A percentile compares a stretch with the other conserved stretches of the same genome.
phyloP scores from a whole-genome alignment of 37 sponge, comb jelly and placozoan species.

The Spongilla lacustris region DNA sequence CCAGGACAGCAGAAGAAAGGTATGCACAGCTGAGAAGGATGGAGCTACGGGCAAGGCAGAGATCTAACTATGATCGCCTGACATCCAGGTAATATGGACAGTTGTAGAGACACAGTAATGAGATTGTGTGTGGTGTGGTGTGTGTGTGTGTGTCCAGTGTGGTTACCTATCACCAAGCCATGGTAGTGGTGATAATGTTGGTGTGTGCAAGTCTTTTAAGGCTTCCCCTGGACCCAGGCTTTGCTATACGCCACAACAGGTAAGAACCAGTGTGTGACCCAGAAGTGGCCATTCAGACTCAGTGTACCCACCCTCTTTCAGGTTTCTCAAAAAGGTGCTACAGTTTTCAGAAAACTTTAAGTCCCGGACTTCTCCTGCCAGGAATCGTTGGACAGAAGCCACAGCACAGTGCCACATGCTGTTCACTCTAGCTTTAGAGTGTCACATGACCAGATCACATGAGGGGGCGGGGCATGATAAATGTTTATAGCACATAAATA shows the following conservation, averaged over 20 bases:
- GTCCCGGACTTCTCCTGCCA: slow-evolving; percentile 61
- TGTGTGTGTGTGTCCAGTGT: background rate
- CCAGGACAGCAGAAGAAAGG: slow-evolving; percentile 24
- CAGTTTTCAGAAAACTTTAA: slow-evolving; percentile 65
- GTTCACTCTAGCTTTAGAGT: background rate
- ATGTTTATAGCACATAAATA: background rate
- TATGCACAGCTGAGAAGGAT: slow-evolving; percentile 16
- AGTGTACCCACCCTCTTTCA: background rate
- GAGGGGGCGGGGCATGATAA: background rate
- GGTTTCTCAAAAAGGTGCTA: slow-evolving; percentile 65
- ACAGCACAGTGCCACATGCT: slow-evolving; percentile 28
- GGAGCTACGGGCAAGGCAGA: slow-evolving; percentile 63
- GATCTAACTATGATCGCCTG: slow-evolving; percentile 64
- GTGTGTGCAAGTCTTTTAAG: background rate
- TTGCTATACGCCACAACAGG: background rate
- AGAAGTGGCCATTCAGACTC: background rate
- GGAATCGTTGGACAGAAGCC: slow-evolving; percentile 71
- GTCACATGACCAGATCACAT: background rate
- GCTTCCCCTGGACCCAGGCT: background rate
- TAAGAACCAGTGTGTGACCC: background rate
- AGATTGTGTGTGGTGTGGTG: background rate
- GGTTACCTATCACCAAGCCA: background rate
- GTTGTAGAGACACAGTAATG: background rate
- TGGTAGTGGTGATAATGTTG: background rate
- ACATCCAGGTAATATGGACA: slow-evolving; percentile 24